phyloP scores from a whole-genome alignment of 2,888 invertebrate species.

The Agrochola lota region DNA sequence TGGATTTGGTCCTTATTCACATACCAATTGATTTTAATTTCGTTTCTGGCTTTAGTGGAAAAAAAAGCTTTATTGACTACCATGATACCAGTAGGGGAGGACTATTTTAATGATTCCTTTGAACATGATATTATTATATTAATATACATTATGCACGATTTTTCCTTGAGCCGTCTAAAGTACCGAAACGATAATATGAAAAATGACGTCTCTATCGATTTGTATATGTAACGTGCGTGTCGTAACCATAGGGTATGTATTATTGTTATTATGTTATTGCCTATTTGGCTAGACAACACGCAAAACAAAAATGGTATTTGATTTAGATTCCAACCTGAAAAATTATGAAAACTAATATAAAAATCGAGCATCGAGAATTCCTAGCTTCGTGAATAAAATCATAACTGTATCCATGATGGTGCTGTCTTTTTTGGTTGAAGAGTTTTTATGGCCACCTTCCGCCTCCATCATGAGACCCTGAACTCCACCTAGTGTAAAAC shows the following conservation, averaged over 20 bases:
- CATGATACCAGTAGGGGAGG: not conserved
- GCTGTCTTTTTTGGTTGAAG: too few species aligned
- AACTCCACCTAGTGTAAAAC: too few species aligned
- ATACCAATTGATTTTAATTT: conserved; percentile 7
- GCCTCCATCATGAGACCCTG: too few species aligned
- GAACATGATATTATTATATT: conserved; percentile 7
- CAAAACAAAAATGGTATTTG: conserved; percentile 11
- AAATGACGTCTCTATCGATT: conserved; percentile 54
- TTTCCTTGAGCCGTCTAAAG: conserved; percentile 20
- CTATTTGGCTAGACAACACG: conserved; percentile 30
- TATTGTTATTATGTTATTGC: conserved; percentile 34
- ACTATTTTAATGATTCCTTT: conserved; percentile 1
- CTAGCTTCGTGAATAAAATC: not conserved
- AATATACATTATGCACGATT: conserved; percentile 7
- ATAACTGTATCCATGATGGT: not conserved
- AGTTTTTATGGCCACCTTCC: too few species aligned
- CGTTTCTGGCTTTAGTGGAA: not conserved
- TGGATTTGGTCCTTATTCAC: not conserved
- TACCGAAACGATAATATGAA: conserved; percentile 33
- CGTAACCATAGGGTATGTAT: conserved; percentile 15
- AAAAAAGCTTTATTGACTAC: not conserved
- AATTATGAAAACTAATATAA: not conserved
- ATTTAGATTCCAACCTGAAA: not conserved
- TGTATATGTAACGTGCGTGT: conserved; percentile 48
- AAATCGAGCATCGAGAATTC: too few species aligned